These are phyloP conservation scores for Eilema caniola DNA, from an alignment of 2,888 invertebrate species.

Conservation along the genomic window DNA sequence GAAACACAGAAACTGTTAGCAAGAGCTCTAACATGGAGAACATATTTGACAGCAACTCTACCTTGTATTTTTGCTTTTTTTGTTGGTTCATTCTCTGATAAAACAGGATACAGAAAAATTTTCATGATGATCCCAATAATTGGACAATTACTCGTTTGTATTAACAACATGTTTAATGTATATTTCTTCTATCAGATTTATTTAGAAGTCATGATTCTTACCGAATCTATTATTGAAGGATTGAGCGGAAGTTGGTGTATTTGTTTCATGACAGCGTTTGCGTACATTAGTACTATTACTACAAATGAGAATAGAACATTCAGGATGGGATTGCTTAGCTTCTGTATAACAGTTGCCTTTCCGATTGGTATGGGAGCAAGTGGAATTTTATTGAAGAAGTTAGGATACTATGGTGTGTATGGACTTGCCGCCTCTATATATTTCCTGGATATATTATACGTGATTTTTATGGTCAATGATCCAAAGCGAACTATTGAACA, in stretches of 20 bases:
- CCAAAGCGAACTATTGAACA: constrained; percentile 73
- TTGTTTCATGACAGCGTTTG: constrained; percentile 92
- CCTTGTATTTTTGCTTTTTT: constrained; percentile 93
- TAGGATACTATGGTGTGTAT: constrained; percentile 93
- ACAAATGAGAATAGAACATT: constrained; percentile 92
- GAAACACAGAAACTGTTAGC: constrained; percentile 90
- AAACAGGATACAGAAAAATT: constrained; percentile 89
- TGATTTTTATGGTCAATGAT: constrained; percentile 89
- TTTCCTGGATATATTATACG: constrained; percentile 89
- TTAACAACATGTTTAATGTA: constrained; percentile 91
- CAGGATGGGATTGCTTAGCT: constrained; percentile 94
- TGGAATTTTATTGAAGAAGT: constrained; percentile 90
- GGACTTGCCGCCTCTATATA: constrained; percentile 89
- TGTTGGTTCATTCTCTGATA: constrained; percentile 92
- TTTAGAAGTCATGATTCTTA: constrained; percentile 91
- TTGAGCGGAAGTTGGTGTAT: constrained; percentile 94
- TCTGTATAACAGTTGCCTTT: constrained; percentile 94
- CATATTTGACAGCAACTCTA: constrained; percentile 92
- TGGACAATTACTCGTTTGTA: constrained; percentile 90
- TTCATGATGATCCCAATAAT: constrained; percentile 91
- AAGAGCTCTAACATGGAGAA: constrained; percentile 92
- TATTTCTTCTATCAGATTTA: constrained; percentile 91
- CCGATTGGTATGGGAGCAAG: constrained; percentile 95
- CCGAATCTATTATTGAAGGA: constrained; percentile 92
- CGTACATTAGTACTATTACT: constrained; percentile 94